Evolutionary conservation across 2,888 invertebrate species (phyloP).

Genomic region (Pecten maximus): DNA sequence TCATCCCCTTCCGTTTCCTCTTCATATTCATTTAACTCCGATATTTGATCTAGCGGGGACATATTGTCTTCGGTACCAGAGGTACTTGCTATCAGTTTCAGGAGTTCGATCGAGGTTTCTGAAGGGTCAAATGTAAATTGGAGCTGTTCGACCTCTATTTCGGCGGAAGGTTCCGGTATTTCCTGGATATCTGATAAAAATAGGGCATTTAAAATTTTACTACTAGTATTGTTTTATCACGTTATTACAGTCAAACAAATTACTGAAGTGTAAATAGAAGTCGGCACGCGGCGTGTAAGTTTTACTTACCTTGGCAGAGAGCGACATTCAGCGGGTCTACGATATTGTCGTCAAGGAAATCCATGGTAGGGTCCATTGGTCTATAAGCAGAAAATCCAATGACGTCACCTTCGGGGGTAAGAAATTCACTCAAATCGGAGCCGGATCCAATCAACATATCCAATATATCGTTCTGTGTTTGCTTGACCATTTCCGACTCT

Average conservation of each 20-base stretch:
- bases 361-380: conserved; percentile 2
- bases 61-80: neutral
- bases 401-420: conserved; percentile 39
- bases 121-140: conserved; percentile 13
- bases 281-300: neutral
- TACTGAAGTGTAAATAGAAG: neutral
- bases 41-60: neutral
- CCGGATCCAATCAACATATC: conserved; percentile 53
- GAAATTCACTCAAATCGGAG: conserved; percentile 43
- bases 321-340: neutral
- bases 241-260: too few species aligned
- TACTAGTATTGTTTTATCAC: too few species aligned
- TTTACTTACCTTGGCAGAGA: neutral
- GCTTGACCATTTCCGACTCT: conserved; percentile 59
- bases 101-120: neutral
- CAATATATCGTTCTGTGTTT: conserved; percentile 54
- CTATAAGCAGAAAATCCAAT: neutral
- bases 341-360: conserved; percentile 16
- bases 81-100: neutral
- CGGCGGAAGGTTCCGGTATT: neutral
- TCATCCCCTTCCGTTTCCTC: conserved; percentile 12
- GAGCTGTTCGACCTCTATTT: neutral
- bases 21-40: neutral
- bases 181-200: neutral
- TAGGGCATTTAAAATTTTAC: neutral